Conservation (phyloP, 2,888 invertebrate species). For the Nasonovia ribisnigri region DNA sequence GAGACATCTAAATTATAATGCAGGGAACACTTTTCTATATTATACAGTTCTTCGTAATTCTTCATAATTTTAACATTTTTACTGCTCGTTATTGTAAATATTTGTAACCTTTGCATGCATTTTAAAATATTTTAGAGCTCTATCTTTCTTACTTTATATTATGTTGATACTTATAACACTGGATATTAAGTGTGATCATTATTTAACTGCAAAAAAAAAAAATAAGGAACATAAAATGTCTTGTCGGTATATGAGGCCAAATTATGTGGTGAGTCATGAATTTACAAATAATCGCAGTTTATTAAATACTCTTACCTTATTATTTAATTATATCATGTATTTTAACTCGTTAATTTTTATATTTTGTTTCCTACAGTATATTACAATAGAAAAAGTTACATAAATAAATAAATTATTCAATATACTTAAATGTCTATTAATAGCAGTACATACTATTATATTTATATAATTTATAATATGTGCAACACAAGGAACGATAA, state of each 20-base stretch:
- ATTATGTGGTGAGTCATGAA: slow-evolving; percentile 17
- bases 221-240: slow-evolving; percentile 33
- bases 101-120: background rate
- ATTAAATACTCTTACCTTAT: background rate
- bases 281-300: slow-evolving; percentile 9
- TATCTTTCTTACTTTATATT: background rate
- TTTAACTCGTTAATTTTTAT: background rate
- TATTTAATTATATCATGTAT: background rate
- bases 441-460: background rate
- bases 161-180: background rate
- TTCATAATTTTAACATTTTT: background rate
- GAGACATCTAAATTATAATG: background rate
- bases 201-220: slow-evolving; percentile 19
- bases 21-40: background rate
- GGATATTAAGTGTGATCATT: background rate
- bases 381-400: background rate
- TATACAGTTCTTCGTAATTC: background rate
- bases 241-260: slow-evolving; percentile 12
- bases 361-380: background rate
- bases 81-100: background rate
- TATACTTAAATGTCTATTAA: background rate
- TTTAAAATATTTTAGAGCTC: background rate
- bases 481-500: background rate
- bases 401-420: background rate
- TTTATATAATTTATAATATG: background rate